Evolutionary conservation across 1,140 invertebrate genomes (phyloP).

Genomic region (Zaprionus tsacasi): DNA sequence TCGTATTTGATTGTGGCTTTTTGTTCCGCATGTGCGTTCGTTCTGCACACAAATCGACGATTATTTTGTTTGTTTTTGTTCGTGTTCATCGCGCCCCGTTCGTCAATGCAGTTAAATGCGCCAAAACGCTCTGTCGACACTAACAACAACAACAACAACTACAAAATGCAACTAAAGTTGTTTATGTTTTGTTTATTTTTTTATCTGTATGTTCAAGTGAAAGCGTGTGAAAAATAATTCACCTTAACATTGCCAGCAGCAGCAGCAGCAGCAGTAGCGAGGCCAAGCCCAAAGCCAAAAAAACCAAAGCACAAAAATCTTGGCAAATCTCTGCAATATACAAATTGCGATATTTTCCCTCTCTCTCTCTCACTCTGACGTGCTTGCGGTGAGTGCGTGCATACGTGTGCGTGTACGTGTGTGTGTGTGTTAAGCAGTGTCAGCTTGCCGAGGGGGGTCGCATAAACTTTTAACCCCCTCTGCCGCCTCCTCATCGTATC

Average conservation of each 20-base stretch:
- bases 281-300: slow-evolving; percentile 21
- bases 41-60: slow-evolving; percentile 1
- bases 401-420: not conserved
- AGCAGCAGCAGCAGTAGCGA: slow-evolving; percentile 3
- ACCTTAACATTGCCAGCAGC: slow-evolving; percentile 44
- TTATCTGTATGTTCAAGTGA: slow-evolving; percentile 63
- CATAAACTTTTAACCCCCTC: slow-evolving; percentile 11
- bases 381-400: slow-evolving; percentile 4
- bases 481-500: slow-evolving; percentile 7
- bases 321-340: slow-evolving; percentile 21
- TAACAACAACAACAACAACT: slow-evolving; percentile 8
- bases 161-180: slow-evolving; percentile 32
- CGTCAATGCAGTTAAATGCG: slow-evolving; percentile 20
- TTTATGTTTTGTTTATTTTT: slow-evolving; percentile 47
- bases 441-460: not conserved
- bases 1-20: slow-evolving; percentile 24
- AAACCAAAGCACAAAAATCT: slow-evolving; percentile 17
- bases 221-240: slow-evolving; percentile 74
- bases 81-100: not conserved
- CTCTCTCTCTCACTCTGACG: slow-evolving; percentile 5
- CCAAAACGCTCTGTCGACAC: not conserved
- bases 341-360: slow-evolving; percentile 9
- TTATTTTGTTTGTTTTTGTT: slow-evolving; percentile 40
- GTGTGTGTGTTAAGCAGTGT: slow-evolving; percentile 1
- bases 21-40: not conserved